Conservation (phyloP, 1,140 invertebrate species). For the Solenopsis fugax region DNA sequence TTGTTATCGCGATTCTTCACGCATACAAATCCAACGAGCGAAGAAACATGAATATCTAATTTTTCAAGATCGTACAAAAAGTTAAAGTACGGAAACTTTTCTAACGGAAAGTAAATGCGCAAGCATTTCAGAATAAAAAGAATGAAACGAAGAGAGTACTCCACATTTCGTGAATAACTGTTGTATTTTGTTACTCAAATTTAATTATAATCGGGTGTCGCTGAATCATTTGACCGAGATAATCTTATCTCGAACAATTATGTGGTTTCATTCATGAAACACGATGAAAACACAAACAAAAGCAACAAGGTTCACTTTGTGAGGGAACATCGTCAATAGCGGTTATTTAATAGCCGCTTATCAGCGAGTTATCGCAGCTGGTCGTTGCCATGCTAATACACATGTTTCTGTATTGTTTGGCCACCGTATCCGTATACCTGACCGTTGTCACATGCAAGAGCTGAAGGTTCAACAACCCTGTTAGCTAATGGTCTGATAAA, state of each 20-base stretch:
- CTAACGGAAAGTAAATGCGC: background rate
- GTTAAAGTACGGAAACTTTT: background rate
- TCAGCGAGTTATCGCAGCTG: constrained; percentile 39
- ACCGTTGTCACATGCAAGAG: constrained; percentile 52
- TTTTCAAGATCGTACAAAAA: constrained; percentile 2
- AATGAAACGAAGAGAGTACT: background rate
- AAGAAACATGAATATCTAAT: background rate
- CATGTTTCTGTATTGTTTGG: constrained; percentile 60
- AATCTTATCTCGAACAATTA: background rate
- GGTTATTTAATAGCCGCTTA: constrained; percentile 66
- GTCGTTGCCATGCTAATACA: constrained; percentile 38
- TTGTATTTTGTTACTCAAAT: background rate
- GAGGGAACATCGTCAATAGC: background rate
- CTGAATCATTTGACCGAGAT: background rate
- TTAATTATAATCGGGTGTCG: background rate
- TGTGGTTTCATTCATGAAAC: background rate
- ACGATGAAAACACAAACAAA: background rate
- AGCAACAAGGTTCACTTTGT: background rate
- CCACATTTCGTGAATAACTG: background rate
- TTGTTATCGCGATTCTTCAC: background rate
- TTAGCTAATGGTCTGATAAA: constrained; percentile 46
- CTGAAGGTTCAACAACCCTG: constrained; percentile 68
- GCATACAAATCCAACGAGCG: background rate
- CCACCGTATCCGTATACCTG: constrained; percentile 60
- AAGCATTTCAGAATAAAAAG: background rate